These are phyloP conservation scores for Heliconius congener DNA, from an alignment of 1,140 invertebrate genomes.

Conservation along the genomic window DNA sequence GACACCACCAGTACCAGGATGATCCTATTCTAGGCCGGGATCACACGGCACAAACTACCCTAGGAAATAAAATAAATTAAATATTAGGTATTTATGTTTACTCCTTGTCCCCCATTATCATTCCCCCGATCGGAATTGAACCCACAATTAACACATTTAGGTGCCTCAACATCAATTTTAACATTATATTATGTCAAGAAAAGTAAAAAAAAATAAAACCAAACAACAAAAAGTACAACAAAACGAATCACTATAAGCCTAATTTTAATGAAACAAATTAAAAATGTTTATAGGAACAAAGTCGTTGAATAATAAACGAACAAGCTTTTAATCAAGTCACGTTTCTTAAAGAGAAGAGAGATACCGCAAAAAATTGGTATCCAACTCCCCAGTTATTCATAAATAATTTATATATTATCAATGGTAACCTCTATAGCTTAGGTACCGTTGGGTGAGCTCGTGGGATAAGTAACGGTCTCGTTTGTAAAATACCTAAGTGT, in stretches of 20 bases:
- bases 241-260: neutral
- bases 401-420: neutral
- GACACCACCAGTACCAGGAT: too few species aligned
- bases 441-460: neutral
- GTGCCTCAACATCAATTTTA: too few species aligned
- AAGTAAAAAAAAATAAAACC: neutral
- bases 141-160: too few species aligned
- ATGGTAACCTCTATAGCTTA: neutral
- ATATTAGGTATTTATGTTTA: too few species aligned
- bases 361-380: neutral
- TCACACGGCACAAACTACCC: too few species aligned
- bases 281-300: slow-evolving; percentile 5
- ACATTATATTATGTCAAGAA: neutral
- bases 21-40: too few species aligned
- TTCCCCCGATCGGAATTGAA: too few species aligned
- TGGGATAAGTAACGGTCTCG: neutral
- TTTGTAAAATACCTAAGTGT: neutral
- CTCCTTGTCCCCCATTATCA: too few species aligned
- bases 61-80: too few species aligned
- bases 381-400: neutral
- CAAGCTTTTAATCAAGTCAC: slow-evolving; percentile 6
- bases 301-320: slow-evolving; percentile 1
- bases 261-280: slow-evolving; percentile 7
- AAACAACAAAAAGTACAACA: neutral
- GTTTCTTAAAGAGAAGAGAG: slow-evolving; percentile 3